Percentiles rank a stretch among this genome's conserved stretches.
These are phyloP conservation scores for Pseudoatta argentina DNA, from an alignment of 1,140 invertebrate genomes.

Conservation along the genomic window DNA sequence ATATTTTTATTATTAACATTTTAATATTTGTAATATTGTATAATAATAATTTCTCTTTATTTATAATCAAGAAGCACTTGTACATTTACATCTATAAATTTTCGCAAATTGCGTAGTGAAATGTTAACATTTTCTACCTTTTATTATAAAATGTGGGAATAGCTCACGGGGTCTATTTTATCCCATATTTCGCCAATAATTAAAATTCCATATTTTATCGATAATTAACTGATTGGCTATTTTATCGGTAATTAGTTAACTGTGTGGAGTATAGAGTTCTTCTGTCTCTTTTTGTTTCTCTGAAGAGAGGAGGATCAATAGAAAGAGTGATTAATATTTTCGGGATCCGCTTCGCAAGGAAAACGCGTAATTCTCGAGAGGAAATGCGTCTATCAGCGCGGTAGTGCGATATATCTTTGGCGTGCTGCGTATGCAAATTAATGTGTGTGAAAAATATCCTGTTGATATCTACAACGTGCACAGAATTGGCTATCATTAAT, in stretches of 20 bases:
- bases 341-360: conserved; percentile 18
- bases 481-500: background rate
- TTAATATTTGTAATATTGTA: too few relatives aligned
- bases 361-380: conserved; percentile 17
- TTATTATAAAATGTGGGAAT: conserved; percentile 23
- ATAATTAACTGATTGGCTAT: conserved; percentile 42
- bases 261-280: background rate
- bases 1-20: background rate
- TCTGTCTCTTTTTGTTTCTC: background rate
- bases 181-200: conserved; percentile 19
- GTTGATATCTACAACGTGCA: background rate
- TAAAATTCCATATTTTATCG: conserved; percentile 35
- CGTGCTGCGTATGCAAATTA: conserved; percentile 55
- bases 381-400: conserved; percentile 25
- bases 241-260: conserved; percentile 38
- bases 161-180: background rate
- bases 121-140: background rate
- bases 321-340: conserved; percentile 18
- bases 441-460: conserved; percentile 50
- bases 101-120: background rate
- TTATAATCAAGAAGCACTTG: background rate
- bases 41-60: too few relatives aligned
- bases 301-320: background rate
- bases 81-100: background rate
- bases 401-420: conserved; percentile 29